A percentile compares a stretch with the other conserved stretches of the same genome.
Conservation (phyloP, 2,113 vertebrate genomes). For the Nanorana parkeri region DNA sequence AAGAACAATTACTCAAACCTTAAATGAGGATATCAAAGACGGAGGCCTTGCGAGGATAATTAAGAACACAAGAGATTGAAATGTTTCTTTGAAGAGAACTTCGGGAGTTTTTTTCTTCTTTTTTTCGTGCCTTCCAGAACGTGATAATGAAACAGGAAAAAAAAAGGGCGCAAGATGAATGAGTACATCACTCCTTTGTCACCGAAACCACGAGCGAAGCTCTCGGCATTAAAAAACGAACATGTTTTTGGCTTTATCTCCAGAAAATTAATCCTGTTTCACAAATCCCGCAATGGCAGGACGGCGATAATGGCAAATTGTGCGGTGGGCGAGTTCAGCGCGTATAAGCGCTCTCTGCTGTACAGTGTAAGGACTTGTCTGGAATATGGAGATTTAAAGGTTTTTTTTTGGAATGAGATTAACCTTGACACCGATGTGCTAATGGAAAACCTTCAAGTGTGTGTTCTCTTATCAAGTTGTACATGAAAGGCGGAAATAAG, state of each 20-base stretch:
- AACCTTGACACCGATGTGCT: too few relatives aligned
- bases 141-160: not conserved
- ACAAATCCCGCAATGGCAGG: not conserved
- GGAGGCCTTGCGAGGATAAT: not conserved
- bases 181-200: not conserved
- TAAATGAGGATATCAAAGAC: not conserved
- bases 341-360: too few relatives aligned
- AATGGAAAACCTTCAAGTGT: too few relatives aligned
- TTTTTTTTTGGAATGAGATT: too few relatives aligned
- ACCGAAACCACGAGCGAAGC: not conserved
- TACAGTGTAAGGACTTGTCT: too few relatives aligned
- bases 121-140: not conserved
- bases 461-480: too few relatives aligned
- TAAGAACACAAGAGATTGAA: not conserved
- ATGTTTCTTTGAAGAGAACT: not conserved
- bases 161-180: not conserved
- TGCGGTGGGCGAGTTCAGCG: not conserved
- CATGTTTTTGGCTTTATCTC: not conserved
- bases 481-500: too few relatives aligned
- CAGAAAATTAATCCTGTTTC: not conserved
- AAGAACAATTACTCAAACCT: not conserved
- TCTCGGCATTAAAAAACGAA: not conserved
- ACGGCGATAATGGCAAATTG: not conserved
- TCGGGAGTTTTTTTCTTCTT: too few relatives aligned
- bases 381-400: too few relatives aligned